Evolutionary conservation across 1,140 invertebrate genomes (phyloP), one percentile per base, ranked within the genome.

Genomic region (Sipha flava): DNA sequence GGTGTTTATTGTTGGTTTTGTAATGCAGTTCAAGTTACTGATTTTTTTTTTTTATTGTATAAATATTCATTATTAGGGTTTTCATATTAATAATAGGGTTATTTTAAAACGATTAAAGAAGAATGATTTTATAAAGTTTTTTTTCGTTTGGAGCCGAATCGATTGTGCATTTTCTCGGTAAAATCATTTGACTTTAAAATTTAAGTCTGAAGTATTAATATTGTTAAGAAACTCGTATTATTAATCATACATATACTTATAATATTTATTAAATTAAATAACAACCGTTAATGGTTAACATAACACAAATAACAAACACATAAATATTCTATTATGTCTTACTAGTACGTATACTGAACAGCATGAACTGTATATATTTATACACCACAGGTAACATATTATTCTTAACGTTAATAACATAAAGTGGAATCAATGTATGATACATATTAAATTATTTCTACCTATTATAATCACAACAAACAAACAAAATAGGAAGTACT

Each of bases 181-280:
- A n/a, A n/a, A n/a, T n/a, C n/a, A n/a, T n/a, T 26, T 29, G 26
- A 29, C 26, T 26, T 57, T 16, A 5, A 14, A 62, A 62, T 62
- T 57, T 57, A 34, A 10, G 2, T 34, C 0, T 10, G 3, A 64
- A 62, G 34, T 9, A 37, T 21, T 9, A 34, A n/a, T 18, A 21
- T n/a, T n/a, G n/a, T n/a, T n/a, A n/a, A n/a, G n/a, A n/a, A 6
- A 34, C 31, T n/a, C 29, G 9, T n/a, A 64, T 34, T 10, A 64
- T 64, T n/a, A 29, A 37, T 64, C 34, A 3, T 21, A 64, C 34
- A 64, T 64, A 64, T 64, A 34, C 34, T 64, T 64, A 37, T n/a
- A 37, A 64, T 64, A 64, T 64, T 64, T 37, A 64, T 64, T 64
- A 18, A 64, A 64, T n/a, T n/a, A 34, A 64, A 64, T 64, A 64